These are phyloP conservation scores for Heliconius himera DNA, from an alignment of 1,140 invertebrate genomes.

Conservation along the genomic window DNA sequence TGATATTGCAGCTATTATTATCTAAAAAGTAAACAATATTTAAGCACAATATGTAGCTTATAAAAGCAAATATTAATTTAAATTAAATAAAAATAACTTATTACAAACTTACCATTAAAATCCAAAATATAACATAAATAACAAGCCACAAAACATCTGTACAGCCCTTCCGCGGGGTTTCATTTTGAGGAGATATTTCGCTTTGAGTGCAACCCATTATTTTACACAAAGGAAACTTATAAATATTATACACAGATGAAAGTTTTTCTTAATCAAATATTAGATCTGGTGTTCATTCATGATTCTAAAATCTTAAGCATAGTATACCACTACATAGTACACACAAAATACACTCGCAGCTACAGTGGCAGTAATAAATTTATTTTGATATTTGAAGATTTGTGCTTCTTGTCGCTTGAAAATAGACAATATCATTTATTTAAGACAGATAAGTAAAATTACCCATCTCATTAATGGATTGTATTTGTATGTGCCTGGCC, in stretches of 20 bases:
- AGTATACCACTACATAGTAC: background rate
- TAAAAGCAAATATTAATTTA: background rate
- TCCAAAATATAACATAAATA: slow-evolving; percentile 92
- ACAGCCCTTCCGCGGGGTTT: slow-evolving; percentile 83
- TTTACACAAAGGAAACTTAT: slow-evolving; percentile 10
- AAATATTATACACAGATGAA: background rate
- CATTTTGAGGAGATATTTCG: slow-evolving; percentile 78
- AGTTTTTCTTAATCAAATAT: background rate
- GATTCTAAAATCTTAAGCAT: background rate
- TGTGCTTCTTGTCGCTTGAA: background rate
- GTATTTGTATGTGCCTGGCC: too few species aligned
- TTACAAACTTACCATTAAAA: slow-evolving; percentile 88
- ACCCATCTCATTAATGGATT: background rate
- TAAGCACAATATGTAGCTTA: background rate
- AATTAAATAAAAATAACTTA: background rate
- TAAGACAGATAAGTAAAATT: background rate
- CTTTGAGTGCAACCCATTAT: slow-evolving; percentile 76
- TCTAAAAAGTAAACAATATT: slow-evolving; percentile 76
- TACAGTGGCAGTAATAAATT: too few species aligned
- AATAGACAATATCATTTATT: background rate
- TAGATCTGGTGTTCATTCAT: background rate
- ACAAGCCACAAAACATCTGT: slow-evolving; percentile 94
- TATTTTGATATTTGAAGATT: background rate
- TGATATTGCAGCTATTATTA: slow-evolving; percentile 93
- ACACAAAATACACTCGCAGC: background rate